phyloP scores from a whole-genome alignment of 2,888 invertebrate species.

The Euphydryas editha region DNA sequence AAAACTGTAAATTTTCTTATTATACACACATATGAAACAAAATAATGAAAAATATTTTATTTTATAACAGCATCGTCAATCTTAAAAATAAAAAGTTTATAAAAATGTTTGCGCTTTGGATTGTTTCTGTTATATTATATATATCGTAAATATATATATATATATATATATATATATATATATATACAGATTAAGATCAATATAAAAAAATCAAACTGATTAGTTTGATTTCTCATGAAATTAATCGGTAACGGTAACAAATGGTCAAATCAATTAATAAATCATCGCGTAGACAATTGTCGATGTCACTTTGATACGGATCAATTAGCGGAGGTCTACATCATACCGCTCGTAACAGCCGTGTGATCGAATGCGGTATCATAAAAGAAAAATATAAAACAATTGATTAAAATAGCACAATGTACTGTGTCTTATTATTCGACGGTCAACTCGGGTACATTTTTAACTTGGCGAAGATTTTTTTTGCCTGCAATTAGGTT shows the following conservation, averaged over 20 bases:
- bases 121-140: no score
- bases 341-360: slow-evolving; percentile 20
- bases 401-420: background rate
- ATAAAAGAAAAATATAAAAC: slow-evolving; percentile 17
- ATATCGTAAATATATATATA: no score
- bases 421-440: slow-evolving; percentile 1
- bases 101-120: no score
- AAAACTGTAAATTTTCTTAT: no score
- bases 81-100: no score
- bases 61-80: no score
- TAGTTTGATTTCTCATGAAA: background rate
- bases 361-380: slow-evolving; percentile 25
- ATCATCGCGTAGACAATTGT: slow-evolving; percentile 14
- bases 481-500: no score
- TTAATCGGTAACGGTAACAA: slow-evolving; percentile 3
- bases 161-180: no score
- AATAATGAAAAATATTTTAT: no score
- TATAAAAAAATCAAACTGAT: background rate
- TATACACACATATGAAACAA: no score
- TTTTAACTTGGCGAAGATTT: no score
- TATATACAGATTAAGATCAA: background rate
- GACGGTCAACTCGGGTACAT: background rate
- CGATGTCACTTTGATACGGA: slow-evolving; percentile 11
- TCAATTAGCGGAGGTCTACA: slow-evolving; percentile 23
- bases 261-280: slow-evolving; percentile 21